phyloP scores from a whole-genome alignment of 92 coral and sea anemone genomes.

The Epizoanthus fatuus region DNA sequence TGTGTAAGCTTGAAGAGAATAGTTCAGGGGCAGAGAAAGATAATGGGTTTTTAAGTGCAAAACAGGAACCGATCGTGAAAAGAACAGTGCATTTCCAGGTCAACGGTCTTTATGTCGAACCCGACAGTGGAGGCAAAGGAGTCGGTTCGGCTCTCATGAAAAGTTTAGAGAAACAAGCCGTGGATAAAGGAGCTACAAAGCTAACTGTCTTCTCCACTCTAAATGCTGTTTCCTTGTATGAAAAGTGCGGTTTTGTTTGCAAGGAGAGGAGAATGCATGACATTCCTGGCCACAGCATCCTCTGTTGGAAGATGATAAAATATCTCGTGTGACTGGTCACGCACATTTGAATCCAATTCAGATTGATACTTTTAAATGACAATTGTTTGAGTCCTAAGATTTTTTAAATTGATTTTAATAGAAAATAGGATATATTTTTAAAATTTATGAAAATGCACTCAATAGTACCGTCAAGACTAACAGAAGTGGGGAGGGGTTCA shows the following conservation, averaged over 20 bases:
- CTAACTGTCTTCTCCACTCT: conserved; percentile 75
- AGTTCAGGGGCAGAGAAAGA: conserved; percentile 10
- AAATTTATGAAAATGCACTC: too few species aligned
- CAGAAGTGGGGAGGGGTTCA: too few species aligned
- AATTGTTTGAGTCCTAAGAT: too few species aligned
- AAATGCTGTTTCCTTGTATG: conserved; percentile 88
- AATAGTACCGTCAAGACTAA: too few species aligned
- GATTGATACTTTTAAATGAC: too few species aligned
- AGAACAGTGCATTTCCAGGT: conserved; percentile 27
- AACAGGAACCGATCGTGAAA: background rate
- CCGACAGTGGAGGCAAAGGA: conserved; percentile 67
- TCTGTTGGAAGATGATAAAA: too few species aligned
- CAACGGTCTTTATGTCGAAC: conserved; percentile 84
- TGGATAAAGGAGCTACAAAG: conserved; percentile 42
- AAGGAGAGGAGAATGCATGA: conserved; percentile 21
- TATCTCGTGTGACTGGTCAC: too few species aligned
- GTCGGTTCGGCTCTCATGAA: conserved; percentile 70
- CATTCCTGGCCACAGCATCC: conserved; percentile 34
- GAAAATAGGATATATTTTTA: too few species aligned
- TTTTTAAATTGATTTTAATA: too few species aligned
- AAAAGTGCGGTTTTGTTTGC: conserved; percentile 75
- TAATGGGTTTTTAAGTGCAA: background rate
- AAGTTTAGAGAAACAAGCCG: conserved; percentile 70
- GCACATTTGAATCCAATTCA: too few species aligned
- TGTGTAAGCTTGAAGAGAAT: background rate